These are phyloP conservation scores for Acleris cristana DNA, from an alignment of 2,888 invertebrate species.

Conservation along the genomic window DNA sequence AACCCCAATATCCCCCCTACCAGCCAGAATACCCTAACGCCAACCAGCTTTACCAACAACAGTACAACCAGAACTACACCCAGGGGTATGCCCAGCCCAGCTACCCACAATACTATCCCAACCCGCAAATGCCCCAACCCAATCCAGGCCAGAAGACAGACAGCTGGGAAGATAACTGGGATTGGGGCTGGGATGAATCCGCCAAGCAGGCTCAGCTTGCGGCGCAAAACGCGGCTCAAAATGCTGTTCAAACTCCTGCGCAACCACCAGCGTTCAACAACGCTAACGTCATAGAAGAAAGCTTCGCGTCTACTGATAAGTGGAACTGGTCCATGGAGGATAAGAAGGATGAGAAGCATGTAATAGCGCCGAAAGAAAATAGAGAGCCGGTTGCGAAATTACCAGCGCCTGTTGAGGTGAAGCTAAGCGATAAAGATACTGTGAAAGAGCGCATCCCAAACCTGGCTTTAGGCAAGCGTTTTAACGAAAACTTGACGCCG, in stretches of 20 bases:
- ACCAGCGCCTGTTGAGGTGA: conserved; percentile 57
- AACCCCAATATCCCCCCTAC: conserved; percentile 80
- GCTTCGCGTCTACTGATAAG: conserved; percentile 81
- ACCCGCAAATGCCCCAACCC: conserved; percentile 49
- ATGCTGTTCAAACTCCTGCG: not conserved
- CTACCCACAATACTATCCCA: conserved; percentile 66
- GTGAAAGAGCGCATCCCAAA: conserved; percentile 73
- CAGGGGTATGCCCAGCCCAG: conserved; percentile 59
- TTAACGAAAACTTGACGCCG: conserved; percentile 78
- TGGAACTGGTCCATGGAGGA: conserved; percentile 87
- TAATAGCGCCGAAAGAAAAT: conserved; percentile 7
- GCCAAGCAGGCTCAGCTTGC: conserved; percentile 67
- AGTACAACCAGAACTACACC: conserved; percentile 64
- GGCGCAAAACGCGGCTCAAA: conserved; percentile 39
- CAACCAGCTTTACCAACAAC: conserved; percentile 65
- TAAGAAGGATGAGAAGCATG: conserved; percentile 53
- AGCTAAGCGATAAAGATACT: conserved; percentile 69
- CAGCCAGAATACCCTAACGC: conserved; percentile 65
- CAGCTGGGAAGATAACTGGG: conserved; percentile 80
- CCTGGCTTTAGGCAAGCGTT: conserved; percentile 71
- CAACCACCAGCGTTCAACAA: conserved; percentile 57
- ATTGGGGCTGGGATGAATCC: conserved; percentile 86
- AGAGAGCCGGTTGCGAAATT: not conserved
- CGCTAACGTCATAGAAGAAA: conserved; percentile 83
- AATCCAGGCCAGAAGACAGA: conserved; percentile 58